phyloP scores from a whole-genome alignment of 2,113 vertebrate species.

The Micronisus gabar region DNA sequence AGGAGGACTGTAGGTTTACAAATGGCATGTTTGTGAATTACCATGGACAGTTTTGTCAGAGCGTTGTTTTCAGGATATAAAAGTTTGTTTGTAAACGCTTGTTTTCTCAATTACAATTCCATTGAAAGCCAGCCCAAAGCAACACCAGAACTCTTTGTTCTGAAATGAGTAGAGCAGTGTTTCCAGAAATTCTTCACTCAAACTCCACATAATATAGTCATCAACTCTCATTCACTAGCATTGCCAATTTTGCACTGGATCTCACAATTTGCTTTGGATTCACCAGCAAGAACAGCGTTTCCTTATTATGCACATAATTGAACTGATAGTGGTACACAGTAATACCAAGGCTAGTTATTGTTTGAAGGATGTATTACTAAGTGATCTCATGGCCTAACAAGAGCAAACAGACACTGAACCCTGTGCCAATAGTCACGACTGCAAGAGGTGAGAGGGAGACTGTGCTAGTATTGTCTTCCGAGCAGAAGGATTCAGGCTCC shows the following conservation, averaged over 20 bases:
- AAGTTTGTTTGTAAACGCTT: slow-evolving; percentile 25
- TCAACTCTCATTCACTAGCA: slow-evolving; percentile 10
- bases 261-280: neutral
- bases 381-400: slow-evolving; percentile 13
- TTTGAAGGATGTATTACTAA: neutral
- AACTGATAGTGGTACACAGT: neutral
- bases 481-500: neutral
- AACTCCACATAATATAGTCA: slow-evolving; percentile 39
- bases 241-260: neutral
- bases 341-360: neutral
- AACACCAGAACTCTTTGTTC: slow-evolving; percentile 51
- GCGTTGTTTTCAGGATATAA: slow-evolving; percentile 25
- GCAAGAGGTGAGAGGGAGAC: neutral
- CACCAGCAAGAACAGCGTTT: slow-evolving; percentile 10
- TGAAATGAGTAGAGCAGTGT: slow-evolving; percentile 45
- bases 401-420: neutral
- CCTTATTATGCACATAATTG: neutral
- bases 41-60: neutral
- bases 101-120: slow-evolving; percentile 62
- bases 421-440: neutral
- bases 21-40: neutral
- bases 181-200: slow-evolving; percentile 43
- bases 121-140: slow-evolving; percentile 44
- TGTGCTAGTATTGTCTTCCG: neutral
- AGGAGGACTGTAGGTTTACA: neutral